A percentile compares a stretch with the other conserved stretches of the same genome.
Conservation (phyloP, 2,888 invertebrate species). For the Coenonympha arcania region DNA sequence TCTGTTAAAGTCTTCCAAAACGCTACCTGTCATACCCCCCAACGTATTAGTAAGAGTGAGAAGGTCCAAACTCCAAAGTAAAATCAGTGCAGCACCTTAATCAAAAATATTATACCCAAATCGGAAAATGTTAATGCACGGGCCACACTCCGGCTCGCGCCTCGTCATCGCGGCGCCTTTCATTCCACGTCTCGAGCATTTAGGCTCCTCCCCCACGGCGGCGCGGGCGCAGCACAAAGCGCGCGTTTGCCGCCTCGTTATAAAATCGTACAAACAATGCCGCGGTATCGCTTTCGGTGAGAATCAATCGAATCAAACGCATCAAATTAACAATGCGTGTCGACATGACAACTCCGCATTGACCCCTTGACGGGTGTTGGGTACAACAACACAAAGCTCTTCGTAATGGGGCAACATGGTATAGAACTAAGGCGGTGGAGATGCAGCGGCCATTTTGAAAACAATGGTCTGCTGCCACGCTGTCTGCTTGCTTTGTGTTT, state of each 20-base stretch:
- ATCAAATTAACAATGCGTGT: conserved; percentile 65
- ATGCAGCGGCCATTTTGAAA: conserved; percentile 29
- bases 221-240: conserved; percentile 52
- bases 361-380: conserved; percentile 32
- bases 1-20: too few relatives aligned
- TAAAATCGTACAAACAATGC: conserved; percentile 68
- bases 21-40: too few relatives aligned
- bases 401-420: conserved; percentile 20
- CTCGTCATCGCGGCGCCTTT: conserved; percentile 72
- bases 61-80: too few relatives aligned
- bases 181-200: conserved; percentile 65
- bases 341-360: conserved; percentile 38
- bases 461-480: conserved; percentile 35
- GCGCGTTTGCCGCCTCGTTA: conserved; percentile 68
- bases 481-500: conserved; percentile 25
- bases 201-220: conserved; percentile 62
- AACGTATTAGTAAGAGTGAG: too few relatives aligned
- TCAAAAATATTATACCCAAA: too few relatives aligned
- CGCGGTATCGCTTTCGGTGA: conserved; percentile 66
- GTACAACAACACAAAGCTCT: conserved; percentile 31
- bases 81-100: too few relatives aligned
- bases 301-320: conserved; percentile 67
- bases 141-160: conserved; percentile 43
- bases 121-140: conserved; percentile 26
- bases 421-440: conserved; percentile 22